A percentile compares a stretch with the other conserved stretches of the same genome.
Conservation (phyloP, 2,113 vertebrate species). For the Nycticryphes semicollaris region DNA sequence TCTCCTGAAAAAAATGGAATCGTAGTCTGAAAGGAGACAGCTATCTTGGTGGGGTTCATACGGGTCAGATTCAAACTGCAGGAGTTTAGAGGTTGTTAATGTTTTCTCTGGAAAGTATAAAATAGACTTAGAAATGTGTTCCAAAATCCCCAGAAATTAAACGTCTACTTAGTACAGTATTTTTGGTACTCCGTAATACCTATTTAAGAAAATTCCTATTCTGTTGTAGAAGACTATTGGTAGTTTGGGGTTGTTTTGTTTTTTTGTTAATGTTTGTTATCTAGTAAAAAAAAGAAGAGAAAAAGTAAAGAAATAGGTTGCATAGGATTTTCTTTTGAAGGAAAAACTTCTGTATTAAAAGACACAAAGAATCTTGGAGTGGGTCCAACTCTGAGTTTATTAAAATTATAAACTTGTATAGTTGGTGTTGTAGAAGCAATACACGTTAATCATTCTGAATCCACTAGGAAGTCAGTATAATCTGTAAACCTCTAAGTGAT, state of each 20-base stretch:
- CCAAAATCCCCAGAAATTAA: not conserved
- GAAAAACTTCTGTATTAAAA: not conserved
- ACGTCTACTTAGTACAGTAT: not conserved
- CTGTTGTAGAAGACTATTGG: not conserved
- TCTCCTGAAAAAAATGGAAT: not conserved
- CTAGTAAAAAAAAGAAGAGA: not conserved
- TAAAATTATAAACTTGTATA: not conserved
- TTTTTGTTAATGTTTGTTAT: not conserved
- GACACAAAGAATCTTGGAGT: rapidly evolving
- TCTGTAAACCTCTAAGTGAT: not conserved
- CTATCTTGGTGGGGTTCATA: rapidly evolving
- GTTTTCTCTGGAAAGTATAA: not conserved
- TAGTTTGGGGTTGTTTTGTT: too few species aligned
- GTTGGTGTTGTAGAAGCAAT: not conserved
- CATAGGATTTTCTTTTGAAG: not conserved
- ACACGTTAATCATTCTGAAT: not conserved
- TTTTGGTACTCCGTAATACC: not conserved
- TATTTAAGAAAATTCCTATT: not conserved
- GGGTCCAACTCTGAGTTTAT: not conserved
- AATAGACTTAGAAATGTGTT: not conserved
- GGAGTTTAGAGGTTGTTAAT: not conserved
- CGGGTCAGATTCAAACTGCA: not conserved
- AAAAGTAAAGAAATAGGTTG: not conserved
- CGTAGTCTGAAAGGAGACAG: not conserved
- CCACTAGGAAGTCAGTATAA: not conserved